Percentiles rank a stretch among this genome's conserved stretches.
phyloP scores from a whole-genome alignment of 2,797 vertebrate species.

The Intellagama lesueurii region DNA sequence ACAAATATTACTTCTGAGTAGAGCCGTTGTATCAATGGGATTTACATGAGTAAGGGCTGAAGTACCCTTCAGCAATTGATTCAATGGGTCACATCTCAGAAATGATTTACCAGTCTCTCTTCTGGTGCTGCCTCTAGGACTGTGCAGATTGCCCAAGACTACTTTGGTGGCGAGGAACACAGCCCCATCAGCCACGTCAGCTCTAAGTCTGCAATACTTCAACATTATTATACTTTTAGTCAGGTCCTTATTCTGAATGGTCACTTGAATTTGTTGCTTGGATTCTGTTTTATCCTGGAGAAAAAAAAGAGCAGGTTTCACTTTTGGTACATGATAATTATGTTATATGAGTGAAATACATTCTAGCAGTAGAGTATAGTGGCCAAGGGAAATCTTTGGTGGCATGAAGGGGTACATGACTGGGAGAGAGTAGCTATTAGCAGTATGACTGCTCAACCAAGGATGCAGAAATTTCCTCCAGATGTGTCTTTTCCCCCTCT shows the following conservation, averaged over 20 bases:
- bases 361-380: neutral
- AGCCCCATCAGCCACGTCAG: too few relatives aligned
- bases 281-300: rapidly evolving
- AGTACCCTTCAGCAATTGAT: too few relatives aligned
- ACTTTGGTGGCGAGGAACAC: neutral
- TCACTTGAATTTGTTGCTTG: neutral
- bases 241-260: neutral
- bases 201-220: neutral
- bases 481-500: conserved; percentile 46
- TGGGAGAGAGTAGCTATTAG: conserved; percentile 50
- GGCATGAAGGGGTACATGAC: conserved; percentile 36
- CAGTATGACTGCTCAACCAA: conserved; percentile 50
- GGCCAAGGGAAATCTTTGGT: conserved; percentile 36
- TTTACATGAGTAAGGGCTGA: too few relatives aligned
- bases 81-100: too few relatives aligned
- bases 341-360: neutral
- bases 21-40: too few relatives aligned
- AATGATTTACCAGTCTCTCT: too few relatives aligned
- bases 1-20: too few relatives aligned
- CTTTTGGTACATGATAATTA: neutral
- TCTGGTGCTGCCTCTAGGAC: too few relatives aligned
- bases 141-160: neutral
- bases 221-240: neutral
- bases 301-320: neutral
- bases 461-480: conserved; percentile 63